These are phyloP conservation scores for Nothoprocta pentlandii DNA, from an alignment of 2,113 vertebrate genomes.

Conservation along the genomic window DNA sequence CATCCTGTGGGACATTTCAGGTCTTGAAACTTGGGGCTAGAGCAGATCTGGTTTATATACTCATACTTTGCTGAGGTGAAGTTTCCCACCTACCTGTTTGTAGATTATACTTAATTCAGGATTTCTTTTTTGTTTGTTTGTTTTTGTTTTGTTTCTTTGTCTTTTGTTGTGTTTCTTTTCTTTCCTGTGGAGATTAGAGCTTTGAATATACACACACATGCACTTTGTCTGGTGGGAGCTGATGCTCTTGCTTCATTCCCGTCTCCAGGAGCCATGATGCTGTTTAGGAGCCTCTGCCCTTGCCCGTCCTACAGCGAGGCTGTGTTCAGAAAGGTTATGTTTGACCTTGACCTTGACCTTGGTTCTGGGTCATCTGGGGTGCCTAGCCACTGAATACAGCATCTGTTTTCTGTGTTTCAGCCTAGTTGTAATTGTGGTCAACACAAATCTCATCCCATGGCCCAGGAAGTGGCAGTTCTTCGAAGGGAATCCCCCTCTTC, in stretches of 20 bases:
- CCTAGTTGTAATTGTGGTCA: background rate
- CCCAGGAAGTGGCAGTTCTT: slow-evolving; percentile 52
- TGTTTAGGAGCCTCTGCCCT: background rate
- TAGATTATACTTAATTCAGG: background rate
- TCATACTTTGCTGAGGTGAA: background rate
- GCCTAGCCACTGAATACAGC: background rate
- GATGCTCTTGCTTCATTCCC: background rate
- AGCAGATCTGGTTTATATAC: background rate
- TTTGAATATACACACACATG: rapidly evolving
- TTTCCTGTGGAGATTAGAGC: background rate
- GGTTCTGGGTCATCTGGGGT: background rate
- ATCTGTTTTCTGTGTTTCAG: background rate
- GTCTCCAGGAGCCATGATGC: background rate
- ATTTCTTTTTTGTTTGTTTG: background rate
- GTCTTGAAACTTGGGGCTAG: background rate
- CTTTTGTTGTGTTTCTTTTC: too few species aligned
- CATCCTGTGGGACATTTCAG: background rate
- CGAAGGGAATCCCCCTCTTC: slow-evolving; percentile 51
- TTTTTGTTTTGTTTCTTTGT: too few species aligned
- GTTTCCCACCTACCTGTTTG: background rate
- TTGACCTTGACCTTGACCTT: background rate
- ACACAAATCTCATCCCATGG: background rate
- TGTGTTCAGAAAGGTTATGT: background rate
- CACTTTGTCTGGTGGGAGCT: background rate
- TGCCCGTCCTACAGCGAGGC: background rate